Evolutionary conservation across 2,797 vertebrate species (phyloP).

Genomic region (Tenualosa ilisha): DNA sequence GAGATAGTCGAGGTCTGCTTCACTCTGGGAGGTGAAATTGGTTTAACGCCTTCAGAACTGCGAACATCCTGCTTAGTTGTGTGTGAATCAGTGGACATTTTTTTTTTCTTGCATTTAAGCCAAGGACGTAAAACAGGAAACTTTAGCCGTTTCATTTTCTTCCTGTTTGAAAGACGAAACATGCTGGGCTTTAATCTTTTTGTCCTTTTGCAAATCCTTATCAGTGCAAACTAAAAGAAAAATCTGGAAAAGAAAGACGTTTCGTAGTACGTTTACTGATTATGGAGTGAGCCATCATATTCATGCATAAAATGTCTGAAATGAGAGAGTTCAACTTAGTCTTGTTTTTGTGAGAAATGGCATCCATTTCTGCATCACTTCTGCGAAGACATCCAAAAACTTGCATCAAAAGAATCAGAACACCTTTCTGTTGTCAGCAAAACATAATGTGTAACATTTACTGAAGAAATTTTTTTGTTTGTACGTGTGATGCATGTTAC

Average conservation of each 20-base stretch:
- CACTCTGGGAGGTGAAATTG: slow-evolving; percentile 30
- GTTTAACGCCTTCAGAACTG: slow-evolving; percentile 30
- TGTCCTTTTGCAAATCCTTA: slow-evolving; percentile 9
- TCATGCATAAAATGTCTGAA: background rate
- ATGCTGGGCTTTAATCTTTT: slow-evolving; percentile 22
- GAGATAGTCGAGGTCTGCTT: background rate
- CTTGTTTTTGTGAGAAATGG: background rate
- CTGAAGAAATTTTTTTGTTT: background rate
- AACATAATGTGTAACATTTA: background rate
- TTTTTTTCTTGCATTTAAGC: slow-evolving; percentile 26
- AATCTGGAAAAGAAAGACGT: background rate
- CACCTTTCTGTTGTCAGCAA: background rate
- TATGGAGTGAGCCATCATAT: background rate
- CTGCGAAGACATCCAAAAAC: background rate
- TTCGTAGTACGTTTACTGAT: background rate
- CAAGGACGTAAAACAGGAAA: background rate
- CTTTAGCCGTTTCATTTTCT: slow-evolving; percentile 23
- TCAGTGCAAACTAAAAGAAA: background rate
- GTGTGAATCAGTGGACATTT: slow-evolving; percentile 33
- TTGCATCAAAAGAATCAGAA: no score
- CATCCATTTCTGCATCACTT: background rate
- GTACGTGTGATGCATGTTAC: background rate
- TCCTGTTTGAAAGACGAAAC: slow-evolving; percentile 17
- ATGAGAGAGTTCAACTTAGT: background rate
- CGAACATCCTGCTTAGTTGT: slow-evolving; percentile 4